Evolutionary conservation across 2,797 vertebrate species (phyloP), one percentile per base, ranked within the genome.

Genomic region (Schizopygopsis pylzovi): DNA sequence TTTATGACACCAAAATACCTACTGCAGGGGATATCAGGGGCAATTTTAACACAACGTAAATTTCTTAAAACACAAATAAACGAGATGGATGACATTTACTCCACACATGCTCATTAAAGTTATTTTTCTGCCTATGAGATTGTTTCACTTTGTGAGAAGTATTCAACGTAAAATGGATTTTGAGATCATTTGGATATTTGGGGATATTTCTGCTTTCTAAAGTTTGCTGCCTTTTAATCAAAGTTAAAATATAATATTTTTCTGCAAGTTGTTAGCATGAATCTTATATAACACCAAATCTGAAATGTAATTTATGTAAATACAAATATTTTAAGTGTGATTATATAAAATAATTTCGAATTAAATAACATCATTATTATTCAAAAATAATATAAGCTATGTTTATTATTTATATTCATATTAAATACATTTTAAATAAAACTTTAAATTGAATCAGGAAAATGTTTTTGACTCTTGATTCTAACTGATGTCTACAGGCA

Each of bases 1-100:
- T 71, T 79, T 71, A 59, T 59, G 76, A 71, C 25, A 22, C 47
- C 47, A 68, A 83, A 63, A 63, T 18, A 65, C 43, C 28, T 52
- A 76, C 13, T 65, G 59, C 11, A 63, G 18, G 63, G 79, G 47
- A 54, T 49, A n/a, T 18, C 28, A 67, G 2, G 79, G 63, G 63
- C 37, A 52, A 49, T 33, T 49, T 12, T 12, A 67, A 37, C 63
- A 81, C 43, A 45, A 37, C 33, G 3, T 5, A 20, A 5, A 4
- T 12, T 63, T 28, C 39, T 45, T 6, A 43, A 79, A 79, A 43
- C 9, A 28, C 15, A 63, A 79, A 63, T 63, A 79, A 28, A 37
- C 37, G 1, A 41, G 39, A 45, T 25, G 28, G 8, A 63, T 45
- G 77, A 79, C 77, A 63, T 78, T 22, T 41, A 59, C 37, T 59